Evolutionary conservation across 2,888 invertebrate genomes (phyloP), one percentile per base, ranked within the genome.

Genomic region (Meliscaeva auricollis): DNA sequence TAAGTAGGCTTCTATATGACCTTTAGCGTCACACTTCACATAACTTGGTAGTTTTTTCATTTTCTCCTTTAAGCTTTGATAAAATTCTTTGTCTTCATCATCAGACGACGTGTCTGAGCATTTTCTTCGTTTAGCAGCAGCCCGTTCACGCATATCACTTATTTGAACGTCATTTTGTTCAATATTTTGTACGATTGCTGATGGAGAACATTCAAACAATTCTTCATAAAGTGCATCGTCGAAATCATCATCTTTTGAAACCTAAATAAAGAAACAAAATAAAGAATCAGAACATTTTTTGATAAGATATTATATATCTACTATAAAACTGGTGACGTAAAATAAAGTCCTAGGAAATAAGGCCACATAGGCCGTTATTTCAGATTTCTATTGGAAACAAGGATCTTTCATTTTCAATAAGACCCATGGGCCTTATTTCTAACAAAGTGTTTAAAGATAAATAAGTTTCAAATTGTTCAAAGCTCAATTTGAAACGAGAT

Each of bases 141-240:
- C 9, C 13, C 44, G 9, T 1, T 15, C 15, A 30, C 13, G 17
- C 0, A 22, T 3, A 7, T 13, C 26, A 17, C 6, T 38, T 15
- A 17, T 30, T 46, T 17, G 58, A 38, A 20, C 3, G 6, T 35
- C 32, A 35, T 11, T 32, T 7, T 1, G 26, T 64, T 64, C 46
- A 30, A 64, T 30, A 11, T 17, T 64, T 64, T 30, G 32, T 44
- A 26, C 6, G 15, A 30, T 44, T 26, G 22, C 41, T 15, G 62
- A 62, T 46, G 62, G 44, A 15, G 26, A 44, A 30, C 26, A 62
- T 20, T 64, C 64, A 7, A 64, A 46, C 15, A 64, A n/a, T 64
- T 64, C 30, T 32, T 64, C 64, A 46, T 30, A 64, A 46, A 64
- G 30, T 8, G 17, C 30, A 11, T 46, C 46, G 3, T 32, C 46